Evolutionary conservation across 2,113 vertebrate genomes (phyloP).

Genomic region (Ramphastos sulfuratus): DNA sequence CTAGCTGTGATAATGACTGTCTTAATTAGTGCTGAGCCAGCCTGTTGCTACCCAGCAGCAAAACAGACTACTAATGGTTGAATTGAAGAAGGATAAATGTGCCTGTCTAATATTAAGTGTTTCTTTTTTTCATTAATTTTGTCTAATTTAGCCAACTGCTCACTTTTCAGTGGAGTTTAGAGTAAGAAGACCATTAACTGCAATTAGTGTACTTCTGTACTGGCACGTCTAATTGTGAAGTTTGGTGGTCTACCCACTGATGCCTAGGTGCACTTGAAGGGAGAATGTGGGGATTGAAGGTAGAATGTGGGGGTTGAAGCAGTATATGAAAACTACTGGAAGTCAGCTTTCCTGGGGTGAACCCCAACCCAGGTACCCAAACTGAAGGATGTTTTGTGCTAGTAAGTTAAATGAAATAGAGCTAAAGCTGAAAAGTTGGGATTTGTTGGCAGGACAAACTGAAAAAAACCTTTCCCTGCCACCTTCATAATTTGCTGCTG

Average conservation of each 20-base stretch:
- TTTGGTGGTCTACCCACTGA: background rate
- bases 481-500: background rate
- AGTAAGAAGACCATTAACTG: background rate
- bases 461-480: background rate
- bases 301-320: background rate
- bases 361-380: background rate
- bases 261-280: background rate
- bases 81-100: conserved; percentile 20
- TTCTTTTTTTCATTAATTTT: conserved; percentile 36
- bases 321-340: background rate
- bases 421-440: background rate
- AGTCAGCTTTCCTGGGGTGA: background rate
- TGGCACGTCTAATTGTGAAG: background rate
- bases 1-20: conserved; percentile 49
- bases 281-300: background rate
- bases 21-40: conserved; percentile 54
- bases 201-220: background rate
- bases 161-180: background rate
- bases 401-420: background rate
- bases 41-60: conserved; percentile 27
- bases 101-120: background rate
- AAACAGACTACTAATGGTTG: conserved; percentile 5
- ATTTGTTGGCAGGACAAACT: background rate
- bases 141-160: conserved; percentile 18
- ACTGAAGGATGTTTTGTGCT: rapidly evolving